Base-by-base conservation (phyloP, 2,113 vertebrate species). In the Caracal caracal region DNA sequence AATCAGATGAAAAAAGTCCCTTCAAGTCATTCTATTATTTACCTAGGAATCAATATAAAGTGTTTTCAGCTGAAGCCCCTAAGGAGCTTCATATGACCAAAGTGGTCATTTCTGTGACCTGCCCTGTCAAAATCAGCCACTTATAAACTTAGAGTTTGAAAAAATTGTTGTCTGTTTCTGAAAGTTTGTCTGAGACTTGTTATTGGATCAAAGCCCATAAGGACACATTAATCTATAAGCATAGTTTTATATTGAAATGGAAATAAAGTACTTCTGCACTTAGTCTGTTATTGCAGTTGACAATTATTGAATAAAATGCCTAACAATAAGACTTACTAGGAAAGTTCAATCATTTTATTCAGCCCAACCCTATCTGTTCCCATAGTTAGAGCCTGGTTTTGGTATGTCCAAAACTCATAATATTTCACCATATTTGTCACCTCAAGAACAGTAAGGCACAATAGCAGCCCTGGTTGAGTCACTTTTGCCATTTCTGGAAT, bases 201-300 rank as follows among this genome's bases (percentile, higher is more conserved):
- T 90, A 82, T 47, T 73, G 19, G 43, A 66, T 79, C 59, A 71
- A 91, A 93, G 9, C 13, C 12, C 30, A 92, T 26, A 79, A 68
- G 40, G 51, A 71, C 47, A 83, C 12, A 90, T 59, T 78, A 86
- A 89, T 71, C 51, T 33, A 75, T 59, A 61, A 79, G n/a, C 28
- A 70, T 12, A 84, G 79, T 75, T 94, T 81, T 47, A 75, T 53
- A 71, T 2, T 63, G 17, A 88, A 88, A 95, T 94, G 12, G 92
- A 94, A 94, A 96, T 49, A 10, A 93, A 66, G 10, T 87, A 2
- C 28, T 53, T 33, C 17, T 87, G 20, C 19, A 84, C 49, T 73
- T 28, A 90, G 53, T 61, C 40, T n/a, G 30, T 43, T n/a, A 47
- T 28, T 59, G 2, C 1, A 16, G 63, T 4, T 89, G 5, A 59